Base-by-base conservation (phyloP, 23 tunicate species). In the Trididemnum clinides region DNA sequence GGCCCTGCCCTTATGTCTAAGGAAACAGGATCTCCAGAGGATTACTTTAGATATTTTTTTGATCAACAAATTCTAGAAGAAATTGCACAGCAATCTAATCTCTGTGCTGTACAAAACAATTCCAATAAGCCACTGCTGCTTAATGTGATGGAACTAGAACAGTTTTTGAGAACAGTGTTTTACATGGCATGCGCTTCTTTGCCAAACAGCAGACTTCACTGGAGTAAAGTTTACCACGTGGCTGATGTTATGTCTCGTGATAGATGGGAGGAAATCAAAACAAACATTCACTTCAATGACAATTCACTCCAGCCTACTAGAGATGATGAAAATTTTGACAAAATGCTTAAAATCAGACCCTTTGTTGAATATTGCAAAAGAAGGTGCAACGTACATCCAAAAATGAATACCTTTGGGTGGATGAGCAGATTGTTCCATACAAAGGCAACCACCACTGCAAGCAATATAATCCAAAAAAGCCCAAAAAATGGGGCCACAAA, bases 261-360 rank as follows among this genome's bases (percentile, higher is more conserved):
- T n/a, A 62, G 69, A 23, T 62, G 69, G 69, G 69, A 62, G 25
- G 69, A 62, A 62, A n/a, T 62, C n/a, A 62, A 62, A n/a, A 20
- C 23, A 6, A 62, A 62, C 25, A 62, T 62, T 22, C 69, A 62
- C 25, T 62, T 62, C 69, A 62, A 62, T n/a, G n/a, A 62, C 69
- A 62, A 62, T n/a, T 4, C 15, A 12, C n/a, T 12, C 23, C 69
- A 62, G n/a, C 69, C 69, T 23, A 12, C 69, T 22, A 4, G 69
- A 4, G 69, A 62, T 62, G 69, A n/a, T 19, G 23, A 4, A 15
- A 62, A n/a, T 23, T 62, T 62, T 62, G 69, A 62, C n/a, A n/a
- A 23, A 22, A 62, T 62, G 69, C n/a, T 62, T 23, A 62, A 62
- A 62, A 62, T 62, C n/a, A 62, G 69, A 62, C 25, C 69, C 15